phyloP scores from a whole-genome alignment of 2,797 vertebrate genomes.

The Pangasius krempfi region DNA sequence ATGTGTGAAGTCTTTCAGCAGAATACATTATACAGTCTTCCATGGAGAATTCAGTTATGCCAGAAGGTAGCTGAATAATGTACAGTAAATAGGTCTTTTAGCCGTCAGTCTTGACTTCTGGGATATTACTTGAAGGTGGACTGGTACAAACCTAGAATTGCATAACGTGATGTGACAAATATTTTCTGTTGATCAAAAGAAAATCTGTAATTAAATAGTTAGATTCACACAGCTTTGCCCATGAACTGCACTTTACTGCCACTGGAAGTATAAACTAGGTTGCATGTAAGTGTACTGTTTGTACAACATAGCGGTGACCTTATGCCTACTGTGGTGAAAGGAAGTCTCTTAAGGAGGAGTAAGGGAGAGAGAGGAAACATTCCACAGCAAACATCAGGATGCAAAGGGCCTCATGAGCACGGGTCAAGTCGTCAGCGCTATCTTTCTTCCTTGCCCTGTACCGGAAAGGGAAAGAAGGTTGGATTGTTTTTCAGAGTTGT shows the following conservation, averaged over 20 bases:
- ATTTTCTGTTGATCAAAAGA: background rate
- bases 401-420: conserved; percentile 42
- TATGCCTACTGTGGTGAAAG: conserved; percentile 58
- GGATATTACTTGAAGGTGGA: background rate
- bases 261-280: background rate
- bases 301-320: conserved; percentile 60
- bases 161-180: background rate
- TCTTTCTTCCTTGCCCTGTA: conserved; percentile 45
- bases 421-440: conserved; percentile 59
- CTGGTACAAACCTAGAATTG: background rate
- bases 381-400: conserved; percentile 68
- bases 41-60: background rate
- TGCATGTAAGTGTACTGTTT: conserved; percentile 24
- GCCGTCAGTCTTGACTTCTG: background rate
- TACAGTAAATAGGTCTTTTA: background rate
- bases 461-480: conserved; percentile 47
- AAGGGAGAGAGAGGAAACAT: conserved; percentile 69
- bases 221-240: background rate
- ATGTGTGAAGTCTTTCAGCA: background rate
- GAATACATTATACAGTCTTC: background rate
- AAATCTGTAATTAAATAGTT: background rate
- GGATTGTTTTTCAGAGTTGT: conserved; percentile 42
- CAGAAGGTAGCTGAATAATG: conserved; percentile 9
- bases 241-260: background rate
- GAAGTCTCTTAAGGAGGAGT: conserved; percentile 64